These are phyloP conservation scores for Bagarius yarrelli DNA, from an alignment of 2,113 vertebrate genomes.

Conservation along the genomic window DNA sequence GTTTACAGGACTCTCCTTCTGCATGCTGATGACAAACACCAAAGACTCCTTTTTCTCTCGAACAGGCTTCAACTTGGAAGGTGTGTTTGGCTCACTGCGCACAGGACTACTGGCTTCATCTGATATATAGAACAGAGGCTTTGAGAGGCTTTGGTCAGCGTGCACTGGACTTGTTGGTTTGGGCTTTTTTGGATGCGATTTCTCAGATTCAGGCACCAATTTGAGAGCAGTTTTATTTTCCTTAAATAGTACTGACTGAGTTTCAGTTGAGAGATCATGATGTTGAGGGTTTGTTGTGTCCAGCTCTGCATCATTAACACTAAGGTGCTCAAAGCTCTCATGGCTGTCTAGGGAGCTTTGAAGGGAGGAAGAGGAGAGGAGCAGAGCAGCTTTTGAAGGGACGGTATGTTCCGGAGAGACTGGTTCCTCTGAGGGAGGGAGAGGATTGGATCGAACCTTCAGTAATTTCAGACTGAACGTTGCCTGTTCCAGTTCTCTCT, in stretches of 20 bases:
- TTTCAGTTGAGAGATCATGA: not conserved
- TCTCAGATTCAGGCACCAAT: not conserved
- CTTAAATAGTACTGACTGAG: constrained; percentile 3
- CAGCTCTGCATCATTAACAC: constrained; percentile 69
- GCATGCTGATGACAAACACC: constrained; percentile 77
- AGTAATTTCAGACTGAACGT: constrained; percentile 93
- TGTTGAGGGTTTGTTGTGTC: not conserved
- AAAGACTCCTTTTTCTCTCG: constrained; percentile 63
- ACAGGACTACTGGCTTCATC: constrained; percentile 61
- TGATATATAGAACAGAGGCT: constrained; percentile 81
- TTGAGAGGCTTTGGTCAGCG: constrained; percentile 71
- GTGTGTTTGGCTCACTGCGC: constrained; percentile 2
- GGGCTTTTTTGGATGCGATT: not conserved
- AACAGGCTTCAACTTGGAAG: constrained; percentile 29
- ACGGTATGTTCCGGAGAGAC: not conserved
- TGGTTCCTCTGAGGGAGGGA: constrained; percentile 17
- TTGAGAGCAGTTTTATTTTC: constrained; percentile 1
- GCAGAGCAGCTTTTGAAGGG: constrained; percentile 63
- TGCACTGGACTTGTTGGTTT: constrained; percentile 44
- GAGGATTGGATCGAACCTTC: constrained; percentile 83
- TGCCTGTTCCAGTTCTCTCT: constrained; percentile 94
- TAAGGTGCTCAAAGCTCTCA: constrained; percentile 85
- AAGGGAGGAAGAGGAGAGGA: constrained; percentile 66
- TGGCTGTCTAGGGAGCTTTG: constrained; percentile 87
- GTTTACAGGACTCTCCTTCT: constrained; percentile 64